phyloP scores from a whole-genome alignment of 2,888 invertebrate species.

The Xanthostigma xanthostigma region DNA sequence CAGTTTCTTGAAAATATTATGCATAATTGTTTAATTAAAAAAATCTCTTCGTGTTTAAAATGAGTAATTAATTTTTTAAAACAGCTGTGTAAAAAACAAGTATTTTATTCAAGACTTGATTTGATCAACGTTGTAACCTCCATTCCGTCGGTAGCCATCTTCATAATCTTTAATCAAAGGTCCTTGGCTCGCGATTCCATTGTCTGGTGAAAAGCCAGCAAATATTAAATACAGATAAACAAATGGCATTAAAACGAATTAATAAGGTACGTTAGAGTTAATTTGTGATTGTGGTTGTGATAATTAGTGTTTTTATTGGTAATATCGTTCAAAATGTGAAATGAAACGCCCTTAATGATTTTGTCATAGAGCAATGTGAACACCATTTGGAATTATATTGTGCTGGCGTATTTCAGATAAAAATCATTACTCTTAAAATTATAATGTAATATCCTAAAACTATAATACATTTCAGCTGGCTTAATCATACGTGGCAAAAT shows the following conservation, averaged over 20 bases:
- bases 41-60: not conserved
- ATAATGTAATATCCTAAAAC: constrained; percentile 2
- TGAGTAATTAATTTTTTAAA: not conserved
- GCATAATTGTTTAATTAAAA: not conserved
- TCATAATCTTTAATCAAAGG: constrained; percentile 75
- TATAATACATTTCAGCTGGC: no score
- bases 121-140: constrained; percentile 58
- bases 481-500: no score
- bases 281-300: constrained; percentile 11
- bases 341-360: constrained; percentile 37
- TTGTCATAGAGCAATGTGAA: constrained; percentile 50
- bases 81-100: not conserved
- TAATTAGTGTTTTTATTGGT: constrained; percentile 11
- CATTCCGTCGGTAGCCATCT: constrained; percentile 74
- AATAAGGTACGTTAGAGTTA: constrained; percentile 67
- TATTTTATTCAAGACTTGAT: not conserved
- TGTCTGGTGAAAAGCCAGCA: constrained; percentile 66
- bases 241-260: constrained; percentile 96
- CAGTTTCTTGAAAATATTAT: no score
- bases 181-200: constrained; percentile 71
- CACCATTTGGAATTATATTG: constrained; percentile 38
- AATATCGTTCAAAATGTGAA: constrained; percentile 13
- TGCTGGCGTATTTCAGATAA: constrained; percentile 33
- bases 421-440: constrained; percentile 5
- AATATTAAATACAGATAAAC: constrained; percentile 50